phyloP scores from a whole-genome alignment of 2,797 vertebrate species.

The Tragopan temminckii region DNA sequence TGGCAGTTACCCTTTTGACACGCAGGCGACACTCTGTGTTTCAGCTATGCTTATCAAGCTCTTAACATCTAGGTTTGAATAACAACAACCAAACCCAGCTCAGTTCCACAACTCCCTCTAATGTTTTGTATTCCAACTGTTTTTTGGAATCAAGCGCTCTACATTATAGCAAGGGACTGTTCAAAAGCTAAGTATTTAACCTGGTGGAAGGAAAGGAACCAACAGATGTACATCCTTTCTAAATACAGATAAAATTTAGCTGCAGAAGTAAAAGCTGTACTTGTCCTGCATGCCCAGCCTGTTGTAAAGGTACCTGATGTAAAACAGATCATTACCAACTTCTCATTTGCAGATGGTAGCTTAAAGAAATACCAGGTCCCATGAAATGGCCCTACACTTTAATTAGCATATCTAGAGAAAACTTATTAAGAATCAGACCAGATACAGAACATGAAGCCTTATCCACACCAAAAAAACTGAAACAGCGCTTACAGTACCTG shows the following conservation, averaged over 20 bases:
- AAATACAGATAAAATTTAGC: background rate
- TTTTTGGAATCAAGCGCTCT: background rate
- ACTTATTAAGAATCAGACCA: background rate
- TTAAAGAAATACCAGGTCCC: background rate
- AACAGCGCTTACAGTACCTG: background rate
- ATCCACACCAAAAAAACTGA: background rate
- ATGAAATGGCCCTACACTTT: background rate
- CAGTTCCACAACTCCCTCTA: background rate
- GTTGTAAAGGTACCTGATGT: background rate
- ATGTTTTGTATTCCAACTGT: background rate
- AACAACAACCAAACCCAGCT: constrained; percentile 28
- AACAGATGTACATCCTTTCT: background rate
- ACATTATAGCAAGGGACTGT: background rate
- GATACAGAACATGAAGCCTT: background rate
- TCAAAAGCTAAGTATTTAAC: background rate
- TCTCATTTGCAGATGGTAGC: background rate
- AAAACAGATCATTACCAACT: background rate
- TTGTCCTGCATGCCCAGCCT: background rate
- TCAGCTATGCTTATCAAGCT: constrained; percentile 35
- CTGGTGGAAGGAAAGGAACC: background rate
- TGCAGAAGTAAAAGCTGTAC: background rate
- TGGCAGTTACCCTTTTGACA: constrained; percentile 57
- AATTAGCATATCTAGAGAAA: background rate
- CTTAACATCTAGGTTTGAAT: constrained; percentile 27
- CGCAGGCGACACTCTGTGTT: constrained; percentile 16